Percentiles rank a stretch among this genome's conserved stretches.
These are phyloP conservation scores for Lutraria rhynchaena DNA, from an alignment of 1,140 invertebrate species.

Conservation along the genomic window DNA sequence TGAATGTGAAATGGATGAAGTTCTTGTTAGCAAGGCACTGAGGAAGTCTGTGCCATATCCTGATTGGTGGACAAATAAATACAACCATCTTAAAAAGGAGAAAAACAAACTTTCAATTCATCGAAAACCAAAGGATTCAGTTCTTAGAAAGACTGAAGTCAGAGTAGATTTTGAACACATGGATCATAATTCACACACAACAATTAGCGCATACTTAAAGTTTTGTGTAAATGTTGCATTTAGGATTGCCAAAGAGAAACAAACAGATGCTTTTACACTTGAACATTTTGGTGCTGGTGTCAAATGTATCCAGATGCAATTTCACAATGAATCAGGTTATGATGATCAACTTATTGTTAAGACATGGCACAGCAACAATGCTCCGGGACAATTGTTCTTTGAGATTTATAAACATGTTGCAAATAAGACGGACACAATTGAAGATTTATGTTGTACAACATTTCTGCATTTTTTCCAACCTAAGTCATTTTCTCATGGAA, in stretches of 20 bases:
- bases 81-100: not conserved
- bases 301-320: slow-evolving; percentile 20
- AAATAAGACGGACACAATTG: not conserved
- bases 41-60: not conserved
- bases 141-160: not conserved
- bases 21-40: not conserved
- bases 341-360: not conserved
- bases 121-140: not conserved
- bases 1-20: slow-evolving; percentile 5
- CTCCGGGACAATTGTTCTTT: not conserved
- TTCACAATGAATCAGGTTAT: slow-evolving; percentile 14
- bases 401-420: not conserved
- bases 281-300: slow-evolving; percentile 11
- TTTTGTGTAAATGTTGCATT: slow-evolving; percentile 5
- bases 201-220: slow-evolving; percentile 26
- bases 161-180: slow-evolving; percentile 10
- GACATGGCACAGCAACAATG: not conserved
- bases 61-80: slow-evolving; percentile 22
- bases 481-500: too few species aligned
- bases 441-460: not conserved
- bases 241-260: not conserved
- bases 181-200: slow-evolving; percentile 24
- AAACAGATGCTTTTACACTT: not conserved
- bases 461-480: slow-evolving; percentile 10
- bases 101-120: not conserved